phyloP scores from a whole-genome alignment of 2,113 vertebrate species.

The Microtus ochrogaster region DNA sequence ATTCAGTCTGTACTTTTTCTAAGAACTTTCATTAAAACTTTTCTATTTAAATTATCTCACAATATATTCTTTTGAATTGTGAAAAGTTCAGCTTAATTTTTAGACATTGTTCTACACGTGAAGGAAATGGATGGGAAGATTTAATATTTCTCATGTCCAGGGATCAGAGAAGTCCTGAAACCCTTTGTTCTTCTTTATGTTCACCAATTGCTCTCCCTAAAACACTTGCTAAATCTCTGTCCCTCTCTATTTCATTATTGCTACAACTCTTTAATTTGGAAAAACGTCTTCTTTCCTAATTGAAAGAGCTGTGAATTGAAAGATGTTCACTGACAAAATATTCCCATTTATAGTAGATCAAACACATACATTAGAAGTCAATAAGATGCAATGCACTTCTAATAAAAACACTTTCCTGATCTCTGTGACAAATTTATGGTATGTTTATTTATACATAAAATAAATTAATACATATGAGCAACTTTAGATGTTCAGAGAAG shows the following conservation, averaged over 20 bases:
- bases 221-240: slow-evolving; percentile 19
- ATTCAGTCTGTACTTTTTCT: slow-evolving; percentile 37
- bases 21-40: slow-evolving; percentile 48
- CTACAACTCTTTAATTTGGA: neutral
- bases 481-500: neutral
- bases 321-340: neutral
- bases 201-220: slow-evolving; percentile 17
- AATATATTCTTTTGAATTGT: slow-evolving; percentile 47
- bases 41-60: slow-evolving; percentile 71
- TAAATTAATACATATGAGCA: neutral
- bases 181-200: slow-evolving; percentile 37
- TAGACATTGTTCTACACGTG: neutral
- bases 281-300: neutral
- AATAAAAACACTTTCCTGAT: neutral
- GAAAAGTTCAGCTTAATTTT: slow-evolving; percentile 50
- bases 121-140: neutral
- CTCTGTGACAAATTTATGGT: neutral
- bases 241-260: neutral
- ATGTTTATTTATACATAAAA: neutral
- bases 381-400: neutral
- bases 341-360: neutral
- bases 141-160: slow-evolving; percentile 38
- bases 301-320: neutral
- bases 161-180: slow-evolving; percentile 41
- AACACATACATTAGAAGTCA: neutral